Evolutionary conservation across 2,888 invertebrate species (phyloP), one percentile per base, ranked within the genome.

Genomic region (Drosophila nr. perissopoda): DNA sequence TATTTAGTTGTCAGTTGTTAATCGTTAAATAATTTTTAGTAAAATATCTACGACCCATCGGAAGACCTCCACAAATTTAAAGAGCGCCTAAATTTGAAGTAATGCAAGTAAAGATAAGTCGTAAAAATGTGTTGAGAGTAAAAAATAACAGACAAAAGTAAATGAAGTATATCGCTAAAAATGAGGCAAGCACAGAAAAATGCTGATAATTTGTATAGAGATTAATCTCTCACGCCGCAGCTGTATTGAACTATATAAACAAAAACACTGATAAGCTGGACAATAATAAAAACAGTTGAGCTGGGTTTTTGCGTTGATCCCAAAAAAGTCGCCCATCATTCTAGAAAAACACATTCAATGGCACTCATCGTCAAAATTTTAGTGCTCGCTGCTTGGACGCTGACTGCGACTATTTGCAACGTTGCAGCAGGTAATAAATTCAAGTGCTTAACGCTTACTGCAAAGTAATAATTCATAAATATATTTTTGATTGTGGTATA

Each of bases 401-500:
- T 86, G n/a, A 36, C 56, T 31, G 33, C 64, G 8, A 40, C 57
- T 8, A 31, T 78, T 8, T 84, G 73, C 46, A 53, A 25, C 0
- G 63, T 66, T 36, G 58, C 25, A 53, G 73, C 73, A 4, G 61
- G 80, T 79, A 70, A 51, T 52, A 76, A 70, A 54, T 51, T 34
- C 0, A 18, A 48, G 16, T 33, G 18, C 11, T 48, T 61, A 34
- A 6, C 6, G 34, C 29, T 18, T 25, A 33, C 13, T 33, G 13
- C 3, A 58, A 34, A 34, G 7, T 53, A 3, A 21, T 21, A 36
- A 5, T 52, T 54, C 7, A 31, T 11, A 36, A 33, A 62, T 29
- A 34, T 38, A 31, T 51, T 46, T 38, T 48, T 33, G 1, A 61
- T 51, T 52, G 67, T 36, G 38, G 21, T 42, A n/a, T 66, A 58